Evolutionary conservation across 2,797 vertebrate species (phyloP).

Genomic region (Oophaga sylvatica): DNA sequence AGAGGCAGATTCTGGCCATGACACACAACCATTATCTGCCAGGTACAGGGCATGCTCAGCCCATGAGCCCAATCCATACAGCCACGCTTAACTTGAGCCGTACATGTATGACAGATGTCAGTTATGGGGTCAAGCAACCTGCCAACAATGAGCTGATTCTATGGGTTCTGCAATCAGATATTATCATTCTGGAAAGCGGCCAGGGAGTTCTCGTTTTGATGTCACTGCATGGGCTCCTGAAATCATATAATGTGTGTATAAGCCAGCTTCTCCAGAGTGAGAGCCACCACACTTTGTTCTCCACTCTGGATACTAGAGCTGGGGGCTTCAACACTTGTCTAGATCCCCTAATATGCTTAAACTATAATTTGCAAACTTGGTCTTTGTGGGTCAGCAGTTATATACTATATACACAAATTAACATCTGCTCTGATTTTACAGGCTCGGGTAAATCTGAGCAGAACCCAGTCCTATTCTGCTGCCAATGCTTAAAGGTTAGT

Average conservation of each 20-base stretch:
- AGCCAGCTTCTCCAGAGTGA: too few species aligned
- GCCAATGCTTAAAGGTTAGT: not conserved
- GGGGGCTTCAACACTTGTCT: not conserved
- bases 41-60: too few species aligned
- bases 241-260: too few species aligned
- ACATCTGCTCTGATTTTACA: not conserved
- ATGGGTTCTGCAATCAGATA: not conserved
- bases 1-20: too few species aligned
- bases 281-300: too few species aligned
- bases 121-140: too few species aligned
- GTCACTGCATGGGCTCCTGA: not conserved
- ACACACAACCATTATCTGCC: too few species aligned
- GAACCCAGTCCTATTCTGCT: not conserved
- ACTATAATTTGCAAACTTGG: not conserved
- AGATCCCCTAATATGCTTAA: not conserved
- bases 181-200: not conserved
- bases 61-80: too few species aligned
- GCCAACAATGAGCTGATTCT: not conserved
- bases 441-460: not conserved
- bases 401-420: not conserved
- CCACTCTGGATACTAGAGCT: not conserved
- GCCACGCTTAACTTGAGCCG: too few species aligned
- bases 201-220: not conserved
- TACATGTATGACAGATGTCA: too few species aligned
- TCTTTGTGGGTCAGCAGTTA: not conserved